Evolutionary conservation across 2,797 vertebrate genomes (phyloP), one percentile per base, ranked within the genome.

Genomic region (Cottoperca gobio): DNA sequence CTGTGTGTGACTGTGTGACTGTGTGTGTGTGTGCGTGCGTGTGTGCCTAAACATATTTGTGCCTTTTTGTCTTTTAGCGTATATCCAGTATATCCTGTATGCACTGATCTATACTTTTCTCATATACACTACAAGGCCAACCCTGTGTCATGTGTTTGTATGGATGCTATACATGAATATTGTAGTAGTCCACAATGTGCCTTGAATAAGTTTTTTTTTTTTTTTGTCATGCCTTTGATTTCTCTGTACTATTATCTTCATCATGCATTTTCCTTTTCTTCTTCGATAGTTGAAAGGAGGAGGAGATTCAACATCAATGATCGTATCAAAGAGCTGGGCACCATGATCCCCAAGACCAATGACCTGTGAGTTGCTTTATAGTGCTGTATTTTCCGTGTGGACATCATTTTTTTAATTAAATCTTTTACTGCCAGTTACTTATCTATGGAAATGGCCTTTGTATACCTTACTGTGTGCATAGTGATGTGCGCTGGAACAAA

Each of bases 401-500:
- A 21, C 55, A 3, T 31, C 35, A 52, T 8, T 12, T 31, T 33
- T 50, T 52, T 8, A 67, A 14, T 63, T 5, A 19, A 74, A 40
- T 61, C 0, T 0, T 1, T 43, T 35, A 23, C 24, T 49, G 3
- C 31, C 7, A 11, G 39, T 48, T 78, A 71, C 63, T 79, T 72
- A 82, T 37, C 31, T 62, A 1, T 42, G 24, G 37, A 45, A 62
- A 42, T 55, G 23, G 48, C 23, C 19, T 85, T 28, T 75, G 24
- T 86, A 1, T 78, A 37, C 14, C 53, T 58, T 65, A 28, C 46
- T 85, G 65, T 81, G 60, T 81, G 69, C 21, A 42, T 19, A 99
- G 98, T 84, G 98, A 99, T 0, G 96, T 97, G 63, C 98, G 98
- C 92, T 99, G 98, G 98, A 99, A 99, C 93, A 99, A 99, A 91